Base-by-base conservation (phyloP, 2,888 invertebrate species). In the Phragmatobia fuliginosa region DNA sequence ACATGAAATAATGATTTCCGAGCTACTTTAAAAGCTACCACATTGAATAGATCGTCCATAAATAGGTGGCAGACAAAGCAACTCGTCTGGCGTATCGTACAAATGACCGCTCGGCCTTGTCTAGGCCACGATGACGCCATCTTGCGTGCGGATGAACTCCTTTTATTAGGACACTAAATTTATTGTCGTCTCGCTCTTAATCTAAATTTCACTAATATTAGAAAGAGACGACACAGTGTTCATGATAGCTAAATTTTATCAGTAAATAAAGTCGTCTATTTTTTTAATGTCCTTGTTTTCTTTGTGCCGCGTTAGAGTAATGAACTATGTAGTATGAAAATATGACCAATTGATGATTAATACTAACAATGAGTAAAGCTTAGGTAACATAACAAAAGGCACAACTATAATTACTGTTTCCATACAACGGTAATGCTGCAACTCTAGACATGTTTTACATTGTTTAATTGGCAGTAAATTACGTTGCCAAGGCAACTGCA, bases 101-200 rank as follows among this genome's bases (percentile, higher is more conserved):
- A 91, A 93, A 92, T 91, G 93, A 92, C 94, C 93, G 94, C 89
- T 89, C 94, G 94, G 94, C 94, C 94, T 94, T 94, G 94, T 94
- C 94, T 94, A 95, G 94, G 94, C 94, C 94, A 89, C 90, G 91
- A 88, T 94, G 94, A 95, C 94, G 94, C 94, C 94, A 95, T 93
- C 89, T 91, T 90, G 90, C 87, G 90, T 90, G 89, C 88, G 87
- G 88, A 91, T 88, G 90, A 88, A 91, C 90, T 91, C 87, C 87
- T 93, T 93, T 92, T 92, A 91, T 92, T 91, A 82, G 90, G 88
- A 89, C 88, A 89, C 87, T 78, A 86, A 90, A 91, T 88, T 86
- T 87, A 85, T 88, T 78, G 77, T 79, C 84, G 85, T 92, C 93
- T 88, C 88, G 80, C 88, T 94, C 87, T 75, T 66, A 67, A 84